phyloP scores from a whole-genome alignment of 2,888 invertebrate species.

The Cephus runcator region DNA sequence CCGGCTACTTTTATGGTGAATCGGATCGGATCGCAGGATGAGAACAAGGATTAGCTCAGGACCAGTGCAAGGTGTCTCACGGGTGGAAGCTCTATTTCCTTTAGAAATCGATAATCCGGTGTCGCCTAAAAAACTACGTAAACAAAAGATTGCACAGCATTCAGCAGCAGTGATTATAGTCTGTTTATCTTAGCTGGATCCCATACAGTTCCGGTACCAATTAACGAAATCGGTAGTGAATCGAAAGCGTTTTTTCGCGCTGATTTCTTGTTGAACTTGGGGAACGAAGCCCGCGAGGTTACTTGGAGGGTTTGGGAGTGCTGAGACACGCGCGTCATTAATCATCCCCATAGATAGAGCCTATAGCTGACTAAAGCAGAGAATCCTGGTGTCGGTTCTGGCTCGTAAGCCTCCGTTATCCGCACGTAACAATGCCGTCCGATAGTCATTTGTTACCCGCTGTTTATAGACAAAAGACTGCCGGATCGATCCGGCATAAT shows the following conservation, averaged over 20 bases:
- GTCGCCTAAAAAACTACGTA: conserved; percentile 35
- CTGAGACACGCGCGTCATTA: conserved; percentile 39
- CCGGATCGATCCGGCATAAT: conserved; percentile 35
- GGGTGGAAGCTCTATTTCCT: conserved; percentile 8
- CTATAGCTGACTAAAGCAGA: conserved; percentile 11
- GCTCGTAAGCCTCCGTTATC: conserved; percentile 16
- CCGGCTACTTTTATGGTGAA: not conserved
- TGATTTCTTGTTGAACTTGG: conserved; percentile 5
- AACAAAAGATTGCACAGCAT: conserved; percentile 42
- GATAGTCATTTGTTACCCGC: conserved; percentile 48
- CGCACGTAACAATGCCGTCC: conserved; percentile 16
- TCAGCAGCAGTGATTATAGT: not conserved
- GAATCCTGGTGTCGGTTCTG: conserved; percentile 13
- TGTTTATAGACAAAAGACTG: conserved; percentile 43
- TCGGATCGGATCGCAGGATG: not conserved
- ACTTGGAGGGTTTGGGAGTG: not conserved
- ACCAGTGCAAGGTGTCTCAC: not conserved
- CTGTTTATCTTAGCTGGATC: not conserved
- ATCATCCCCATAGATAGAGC: conserved; percentile 40
- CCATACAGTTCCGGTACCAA: not conserved
- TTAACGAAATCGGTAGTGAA: conserved; percentile 1
- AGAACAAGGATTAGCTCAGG: not conserved
- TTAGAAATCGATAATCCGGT: conserved; percentile 38
- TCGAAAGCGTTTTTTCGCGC: conserved; percentile 19
- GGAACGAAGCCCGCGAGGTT: conserved; percentile 12